Conservation (phyloP, 2,113 vertebrate species). For the Caretta caretta region DNA sequence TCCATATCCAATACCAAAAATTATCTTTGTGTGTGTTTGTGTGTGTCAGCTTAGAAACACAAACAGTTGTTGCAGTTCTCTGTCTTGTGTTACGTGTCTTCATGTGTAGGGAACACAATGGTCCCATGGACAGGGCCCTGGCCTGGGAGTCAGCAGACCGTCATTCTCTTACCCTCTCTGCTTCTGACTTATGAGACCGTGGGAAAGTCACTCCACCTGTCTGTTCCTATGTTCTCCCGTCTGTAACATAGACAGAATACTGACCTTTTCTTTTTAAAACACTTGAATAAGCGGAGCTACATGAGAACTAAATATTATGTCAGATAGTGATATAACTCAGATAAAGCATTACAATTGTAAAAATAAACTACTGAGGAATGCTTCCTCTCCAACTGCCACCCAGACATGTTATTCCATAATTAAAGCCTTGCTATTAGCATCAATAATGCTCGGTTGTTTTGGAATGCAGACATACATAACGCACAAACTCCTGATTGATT, state of each 20-base stretch:
- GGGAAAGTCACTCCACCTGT: not conserved
- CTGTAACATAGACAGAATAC: conserved; percentile 17
- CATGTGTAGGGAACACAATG: not conserved
- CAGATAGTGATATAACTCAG: not conserved
- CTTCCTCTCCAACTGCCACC: not conserved
- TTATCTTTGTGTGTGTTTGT: not conserved
- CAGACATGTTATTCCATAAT: not conserved
- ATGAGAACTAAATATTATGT: not conserved
- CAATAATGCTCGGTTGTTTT: conserved; percentile 47
- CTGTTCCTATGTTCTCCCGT: not conserved
- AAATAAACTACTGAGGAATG: not conserved
- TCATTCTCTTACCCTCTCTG: not conserved
- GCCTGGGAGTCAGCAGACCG: not conserved
- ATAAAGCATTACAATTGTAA: not conserved
- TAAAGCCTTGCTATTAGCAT: conserved; percentile 41
- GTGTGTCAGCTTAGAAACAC: not conserved
- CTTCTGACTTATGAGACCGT: not conserved
- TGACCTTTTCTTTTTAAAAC: not conserved
- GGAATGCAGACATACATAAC: conserved; percentile 43
- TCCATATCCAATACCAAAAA: conserved; percentile 33
- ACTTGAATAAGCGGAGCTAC: accelerated
- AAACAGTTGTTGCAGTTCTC: not conserved
- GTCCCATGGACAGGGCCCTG: not conserved
- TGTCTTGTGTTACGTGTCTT: conserved; percentile 9
- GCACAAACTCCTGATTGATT: conserved; percentile 40